phyloP scores from a whole-genome alignment of 2,113 vertebrate genomes.

The Malurus cyaneus region DNA sequence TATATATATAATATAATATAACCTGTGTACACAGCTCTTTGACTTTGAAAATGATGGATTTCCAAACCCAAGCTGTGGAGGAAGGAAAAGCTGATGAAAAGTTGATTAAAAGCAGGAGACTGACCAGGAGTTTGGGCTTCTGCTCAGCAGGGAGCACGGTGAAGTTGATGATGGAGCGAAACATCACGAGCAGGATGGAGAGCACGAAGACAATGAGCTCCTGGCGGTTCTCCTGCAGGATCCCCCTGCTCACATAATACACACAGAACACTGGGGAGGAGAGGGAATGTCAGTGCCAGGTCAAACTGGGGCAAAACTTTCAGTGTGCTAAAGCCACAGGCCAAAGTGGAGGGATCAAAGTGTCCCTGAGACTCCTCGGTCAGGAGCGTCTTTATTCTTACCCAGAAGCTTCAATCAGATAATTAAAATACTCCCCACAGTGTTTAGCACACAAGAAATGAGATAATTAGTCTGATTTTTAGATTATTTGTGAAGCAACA shows the following conservation, averaged over 20 bases:
- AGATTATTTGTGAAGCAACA: neutral
- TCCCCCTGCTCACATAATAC: constrained; percentile 82
- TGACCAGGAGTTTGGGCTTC: constrained; percentile 72
- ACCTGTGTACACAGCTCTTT: neutral
- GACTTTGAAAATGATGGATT: neutral
- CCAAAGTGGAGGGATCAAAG: neutral
- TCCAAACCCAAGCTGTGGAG: neutral
- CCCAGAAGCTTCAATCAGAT: neutral
- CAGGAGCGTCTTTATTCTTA: neutral
- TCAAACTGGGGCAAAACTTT: rapidly evolving
- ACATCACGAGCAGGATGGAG: constrained; percentile 76
- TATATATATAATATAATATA: neutral
- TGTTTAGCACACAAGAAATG: neutral
- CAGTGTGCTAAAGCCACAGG: rapidly evolving
- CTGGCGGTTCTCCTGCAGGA: constrained; percentile 86
- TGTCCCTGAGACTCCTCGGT: rapidly evolving
- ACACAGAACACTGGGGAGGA: constrained; percentile 78
- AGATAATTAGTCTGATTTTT: neutral
- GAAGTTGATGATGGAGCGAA: constrained; percentile 83
- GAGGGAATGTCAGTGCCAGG: neutral
- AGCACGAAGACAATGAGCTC: constrained; percentile 81
- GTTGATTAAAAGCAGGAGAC: neutral
- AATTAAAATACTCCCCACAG: neutral
- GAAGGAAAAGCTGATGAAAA: neutral
- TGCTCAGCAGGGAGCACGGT: constrained; percentile 52